phyloP scores from a whole-genome alignment of 2,888 invertebrate genomes.

The Dicycla oo region DNA sequence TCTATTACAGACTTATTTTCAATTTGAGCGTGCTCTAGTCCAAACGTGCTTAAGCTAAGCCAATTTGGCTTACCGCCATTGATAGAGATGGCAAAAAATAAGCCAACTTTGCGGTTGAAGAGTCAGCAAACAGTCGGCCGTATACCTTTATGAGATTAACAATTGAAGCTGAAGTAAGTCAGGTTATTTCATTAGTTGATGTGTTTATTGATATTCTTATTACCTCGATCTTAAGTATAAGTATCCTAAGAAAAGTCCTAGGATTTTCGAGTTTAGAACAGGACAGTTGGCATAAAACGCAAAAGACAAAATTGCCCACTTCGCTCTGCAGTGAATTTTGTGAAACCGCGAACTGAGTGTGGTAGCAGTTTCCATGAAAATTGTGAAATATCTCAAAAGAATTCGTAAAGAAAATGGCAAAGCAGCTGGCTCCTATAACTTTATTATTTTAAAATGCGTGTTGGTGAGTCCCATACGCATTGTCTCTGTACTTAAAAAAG shows the following conservation, averaged over 20 bases:
- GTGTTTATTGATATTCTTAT: not conserved
- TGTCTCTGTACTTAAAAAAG: not conserved
- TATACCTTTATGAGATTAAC: constrained; percentile 13
- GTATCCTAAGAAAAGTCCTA: too few relatives aligned
- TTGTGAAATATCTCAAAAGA: not conserved
- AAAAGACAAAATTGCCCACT: not conserved
- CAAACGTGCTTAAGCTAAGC: constrained; percentile 51
- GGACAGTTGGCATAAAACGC: not conserved
- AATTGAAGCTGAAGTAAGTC: constrained; percentile 7
- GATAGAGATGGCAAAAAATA: constrained; percentile 40
- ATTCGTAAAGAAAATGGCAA: not conserved
- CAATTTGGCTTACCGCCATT: constrained; percentile 49
- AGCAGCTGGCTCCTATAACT: not conserved
- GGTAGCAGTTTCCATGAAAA: not conserved
- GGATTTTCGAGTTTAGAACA: not conserved
- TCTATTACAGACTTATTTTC: constrained; percentile 34
- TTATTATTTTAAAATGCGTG: not conserved
- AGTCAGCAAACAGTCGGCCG: constrained; percentile 12
- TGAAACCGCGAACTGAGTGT: not conserved
- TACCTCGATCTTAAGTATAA: not conserved
- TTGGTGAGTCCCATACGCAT: not conserved
- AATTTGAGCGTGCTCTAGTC: constrained; percentile 29
- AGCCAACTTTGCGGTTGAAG: constrained; percentile 38
- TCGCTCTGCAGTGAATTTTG: not conserved
- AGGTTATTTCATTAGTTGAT: not conserved